Conservation (phyloP, 2,888 invertebrate genomes). For the Amiota communis region DNA sequence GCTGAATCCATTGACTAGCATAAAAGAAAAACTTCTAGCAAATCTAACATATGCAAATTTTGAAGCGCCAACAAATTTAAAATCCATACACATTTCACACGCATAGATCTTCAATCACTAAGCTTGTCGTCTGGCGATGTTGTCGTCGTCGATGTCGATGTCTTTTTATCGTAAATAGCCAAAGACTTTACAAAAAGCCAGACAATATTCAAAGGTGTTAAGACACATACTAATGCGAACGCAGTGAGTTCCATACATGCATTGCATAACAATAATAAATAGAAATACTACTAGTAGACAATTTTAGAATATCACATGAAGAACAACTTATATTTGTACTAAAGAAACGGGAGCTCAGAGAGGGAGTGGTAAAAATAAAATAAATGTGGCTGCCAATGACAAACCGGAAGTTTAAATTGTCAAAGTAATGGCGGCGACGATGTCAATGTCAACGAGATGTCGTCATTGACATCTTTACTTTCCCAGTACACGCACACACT, state of each 20-base stretch:
- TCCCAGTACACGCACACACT: background rate
- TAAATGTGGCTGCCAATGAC: background rate
- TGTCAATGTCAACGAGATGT: conserved; percentile 4
- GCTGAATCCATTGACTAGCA: no score
- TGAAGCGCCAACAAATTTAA: no score
- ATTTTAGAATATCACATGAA: background rate
- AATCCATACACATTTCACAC: no score
- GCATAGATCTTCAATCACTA: no score
- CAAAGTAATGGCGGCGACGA: conserved; percentile 16
- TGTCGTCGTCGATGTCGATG: background rate
- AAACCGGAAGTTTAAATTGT: conserved; percentile 25
- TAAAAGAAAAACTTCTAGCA: no score
- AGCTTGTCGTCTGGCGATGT: no score
- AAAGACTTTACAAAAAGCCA: background rate
- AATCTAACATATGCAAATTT: no score
- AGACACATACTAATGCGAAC: no score
- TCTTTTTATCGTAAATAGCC: no score
- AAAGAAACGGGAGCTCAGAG: no score
- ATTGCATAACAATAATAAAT: conserved; percentile 6
- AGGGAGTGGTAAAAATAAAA: background rate
- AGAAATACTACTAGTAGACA: background rate
- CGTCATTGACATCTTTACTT: background rate
- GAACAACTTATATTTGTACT: no score
- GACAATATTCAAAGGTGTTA: no score
- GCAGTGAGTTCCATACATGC: background rate